Evolutionary conservation across 2,113 vertebrate genomes (phyloP).

Genomic region (Eptesicus fuscus): DNA sequence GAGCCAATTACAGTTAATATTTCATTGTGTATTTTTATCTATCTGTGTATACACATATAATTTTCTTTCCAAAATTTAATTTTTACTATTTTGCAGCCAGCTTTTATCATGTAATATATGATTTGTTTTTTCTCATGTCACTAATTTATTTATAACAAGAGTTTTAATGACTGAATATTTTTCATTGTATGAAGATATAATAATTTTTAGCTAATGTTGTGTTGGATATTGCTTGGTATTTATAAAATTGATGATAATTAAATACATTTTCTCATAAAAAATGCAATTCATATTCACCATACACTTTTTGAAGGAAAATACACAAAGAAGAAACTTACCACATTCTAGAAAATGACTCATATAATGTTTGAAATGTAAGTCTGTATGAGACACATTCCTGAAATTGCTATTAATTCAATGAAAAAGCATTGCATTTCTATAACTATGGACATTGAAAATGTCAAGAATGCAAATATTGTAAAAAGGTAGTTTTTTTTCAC

Average conservation of each 20-base stretch:
- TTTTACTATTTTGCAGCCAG: neutral
- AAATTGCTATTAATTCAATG: neutral
- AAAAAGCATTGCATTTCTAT: neutral
- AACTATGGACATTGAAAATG: neutral
- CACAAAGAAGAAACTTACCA: neutral
- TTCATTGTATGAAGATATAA: neutral
- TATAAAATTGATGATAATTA: neutral
- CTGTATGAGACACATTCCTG: neutral
- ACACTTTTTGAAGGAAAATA: neutral
- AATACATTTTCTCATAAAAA: constrained; percentile 20
- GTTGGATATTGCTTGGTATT: constrained; percentile 3
- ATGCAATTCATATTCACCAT: neutral
- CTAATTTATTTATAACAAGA: neutral
- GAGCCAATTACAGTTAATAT: neutral
- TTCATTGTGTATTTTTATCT: neutral
- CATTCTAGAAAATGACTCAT: neutral
- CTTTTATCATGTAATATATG: neutral
- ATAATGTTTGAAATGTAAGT: neutral
- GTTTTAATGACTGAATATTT: neutral
- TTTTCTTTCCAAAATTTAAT: constrained; percentile 17
- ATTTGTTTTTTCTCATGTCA: neutral
- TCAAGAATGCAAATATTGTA: neutral
- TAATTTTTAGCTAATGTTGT: neutral
- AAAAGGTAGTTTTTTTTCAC: neutral
- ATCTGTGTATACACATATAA: neutral